Percentiles rank a stretch among this genome's conserved stretches.
Evolutionary conservation across 2,888 invertebrate genomes (phyloP).

Genomic region (Polymixis flavicincta): DNA sequence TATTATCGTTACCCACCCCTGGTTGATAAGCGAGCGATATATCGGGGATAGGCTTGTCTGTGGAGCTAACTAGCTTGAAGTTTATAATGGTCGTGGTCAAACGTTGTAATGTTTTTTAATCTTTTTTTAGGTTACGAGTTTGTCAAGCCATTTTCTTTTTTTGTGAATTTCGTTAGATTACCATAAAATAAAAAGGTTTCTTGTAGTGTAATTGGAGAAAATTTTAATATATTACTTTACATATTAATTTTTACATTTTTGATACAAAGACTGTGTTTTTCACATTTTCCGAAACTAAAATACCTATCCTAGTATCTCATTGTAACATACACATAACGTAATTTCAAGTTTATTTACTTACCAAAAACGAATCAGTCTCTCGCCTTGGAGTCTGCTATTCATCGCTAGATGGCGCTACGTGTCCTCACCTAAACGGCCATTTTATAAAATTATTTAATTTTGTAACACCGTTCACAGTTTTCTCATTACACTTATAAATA

Average conservation of each 20-base stretch:
- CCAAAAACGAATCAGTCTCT: neutral
- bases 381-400: conserved; percentile 75
- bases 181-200: too few relatives aligned
- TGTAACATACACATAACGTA: neutral
- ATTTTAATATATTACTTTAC: neutral
- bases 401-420: conserved; percentile 81
- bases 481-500: conserved; percentile 76
- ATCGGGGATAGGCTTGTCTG: conserved; percentile 66
- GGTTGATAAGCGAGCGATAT: conserved; percentile 67
- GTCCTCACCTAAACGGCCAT: conserved; percentile 36
- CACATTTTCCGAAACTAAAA: neutral
- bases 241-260: neutral
- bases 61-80: conserved; percentile 14
- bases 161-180: neutral
- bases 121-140: neutral
- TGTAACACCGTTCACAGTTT: conserved; percentile 73
- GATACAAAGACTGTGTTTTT: neutral
- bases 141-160: neutral
- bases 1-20: conserved; percentile 81
- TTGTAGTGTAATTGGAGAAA: neutral
- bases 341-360: conserved; percentile 7
- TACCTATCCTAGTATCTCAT: neutral
- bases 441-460: conserved; percentile 67
- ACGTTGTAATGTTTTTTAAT: neutral
- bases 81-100: conserved; percentile 40